Evolutionary conservation across 1,140 invertebrate species (phyloP).

Genomic region (Eubasilissa regina): DNA sequence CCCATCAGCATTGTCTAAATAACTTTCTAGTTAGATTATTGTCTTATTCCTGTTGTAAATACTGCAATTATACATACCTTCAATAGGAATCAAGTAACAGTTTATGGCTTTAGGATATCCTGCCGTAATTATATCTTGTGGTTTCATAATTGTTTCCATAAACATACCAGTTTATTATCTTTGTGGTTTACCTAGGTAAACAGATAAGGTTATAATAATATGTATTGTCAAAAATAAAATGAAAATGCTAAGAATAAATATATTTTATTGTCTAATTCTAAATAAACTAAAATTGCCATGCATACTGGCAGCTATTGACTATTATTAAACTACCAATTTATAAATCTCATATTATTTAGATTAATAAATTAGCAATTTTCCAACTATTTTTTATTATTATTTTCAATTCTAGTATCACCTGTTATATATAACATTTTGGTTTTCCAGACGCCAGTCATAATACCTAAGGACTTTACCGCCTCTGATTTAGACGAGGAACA

Average conservation of each 20-base stretch:
- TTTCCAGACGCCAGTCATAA: slow-evolving; percentile 76
- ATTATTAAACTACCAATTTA: too few relatives aligned
- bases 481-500: slow-evolving; percentile 83
- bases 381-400: not conserved
- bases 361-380: not conserved
- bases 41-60: too few relatives aligned
- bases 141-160: slow-evolving; percentile 22
- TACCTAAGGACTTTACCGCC: slow-evolving; percentile 82
- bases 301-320: too few relatives aligned
- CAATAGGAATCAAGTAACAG: not conserved
- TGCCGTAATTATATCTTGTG: slow-evolving; percentile 27
- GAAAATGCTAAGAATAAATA: too few relatives aligned
- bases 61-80: not conserved
- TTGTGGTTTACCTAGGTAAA: slow-evolving; percentile 11
- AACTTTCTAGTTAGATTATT: too few relatives aligned
- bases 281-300: too few relatives aligned
- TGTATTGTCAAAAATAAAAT: too few relatives aligned
- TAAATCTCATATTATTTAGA: too few relatives aligned
- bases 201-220: too few relatives aligned
- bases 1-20: too few relatives aligned
- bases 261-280: too few relatives aligned
- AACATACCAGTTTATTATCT: slow-evolving; percentile 9
- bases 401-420: not conserved
- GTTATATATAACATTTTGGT: not conserved
- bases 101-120: not conserved